These are phyloP conservation scores for Zosterops japonicus DNA, from an alignment of 2,113 vertebrate species.

Conservation along the genomic window DNA sequence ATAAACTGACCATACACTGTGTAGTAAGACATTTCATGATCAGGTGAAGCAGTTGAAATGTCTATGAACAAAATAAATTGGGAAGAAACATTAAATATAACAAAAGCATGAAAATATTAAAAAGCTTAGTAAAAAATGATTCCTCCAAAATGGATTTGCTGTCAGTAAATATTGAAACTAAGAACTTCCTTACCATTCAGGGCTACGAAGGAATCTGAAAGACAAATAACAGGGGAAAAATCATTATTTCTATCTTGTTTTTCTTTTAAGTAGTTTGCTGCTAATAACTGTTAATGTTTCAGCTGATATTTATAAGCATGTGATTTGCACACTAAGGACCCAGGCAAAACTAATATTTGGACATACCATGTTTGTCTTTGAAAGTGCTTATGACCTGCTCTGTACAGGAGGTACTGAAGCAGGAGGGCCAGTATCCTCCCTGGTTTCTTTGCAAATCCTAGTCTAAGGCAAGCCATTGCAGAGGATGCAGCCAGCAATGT, in stretches of 20 bases:
- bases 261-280: slow-evolving; percentile 2
- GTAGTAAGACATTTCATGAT: slow-evolving; percentile 86
- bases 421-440: neutral
- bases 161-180: slow-evolving; percentile 62
- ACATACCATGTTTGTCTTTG: neutral
- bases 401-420: neutral
- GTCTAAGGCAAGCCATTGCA: neutral
- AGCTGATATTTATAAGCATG: neutral
- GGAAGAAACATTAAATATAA: slow-evolving; percentile 68
- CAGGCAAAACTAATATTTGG: neutral
- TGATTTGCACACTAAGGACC: neutral
- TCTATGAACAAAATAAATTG: slow-evolving; percentile 86
- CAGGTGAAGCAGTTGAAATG: slow-evolving; percentile 86
- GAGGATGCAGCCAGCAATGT: neutral
- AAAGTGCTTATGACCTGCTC: neutral
- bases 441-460: neutral
- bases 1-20: slow-evolving; percentile 82
- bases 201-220: slow-evolving; percentile 95
- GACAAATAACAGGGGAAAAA: slow-evolving; percentile 70
- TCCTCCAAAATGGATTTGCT: slow-evolving; percentile 54
- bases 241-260: slow-evolving; percentile 59
- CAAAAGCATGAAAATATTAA: slow-evolving; percentile 50
- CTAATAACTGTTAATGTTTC: neutral
- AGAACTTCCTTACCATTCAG: slow-evolving; percentile 90
- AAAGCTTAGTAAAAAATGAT: slow-evolving; percentile 48